phyloP scores from a whole-genome alignment of 2,797 vertebrate genomes.

The Pipistrellus nathusii region DNA sequence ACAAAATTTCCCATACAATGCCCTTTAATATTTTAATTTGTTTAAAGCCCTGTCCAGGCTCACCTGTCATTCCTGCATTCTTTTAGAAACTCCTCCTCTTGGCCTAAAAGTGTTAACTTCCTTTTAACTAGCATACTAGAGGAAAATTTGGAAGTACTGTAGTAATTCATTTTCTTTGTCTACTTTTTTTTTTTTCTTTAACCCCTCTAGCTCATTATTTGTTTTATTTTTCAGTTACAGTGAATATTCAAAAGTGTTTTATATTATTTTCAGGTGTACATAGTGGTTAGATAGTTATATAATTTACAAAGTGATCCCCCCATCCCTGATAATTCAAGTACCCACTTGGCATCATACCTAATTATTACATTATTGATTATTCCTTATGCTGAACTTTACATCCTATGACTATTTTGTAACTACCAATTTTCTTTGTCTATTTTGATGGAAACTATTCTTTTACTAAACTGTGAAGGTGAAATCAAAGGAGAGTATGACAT shows the following conservation, averaged over 20 bases:
- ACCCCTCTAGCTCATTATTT: not conserved
- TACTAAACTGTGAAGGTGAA: not conserved
- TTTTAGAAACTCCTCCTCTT: not conserved
- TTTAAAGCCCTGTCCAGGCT: not conserved
- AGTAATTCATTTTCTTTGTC: not conserved
- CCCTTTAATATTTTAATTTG: not conserved
- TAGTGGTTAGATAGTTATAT: not conserved
- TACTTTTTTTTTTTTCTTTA: not conserved
- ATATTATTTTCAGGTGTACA: not conserved
- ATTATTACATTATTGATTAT: not conserved
- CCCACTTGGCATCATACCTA: not conserved
- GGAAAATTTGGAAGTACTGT: accelerated
- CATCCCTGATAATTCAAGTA: not conserved
- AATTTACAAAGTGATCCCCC: not conserved
- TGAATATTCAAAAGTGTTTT: not conserved
- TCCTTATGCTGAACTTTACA: not conserved
- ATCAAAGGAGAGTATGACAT: not conserved
- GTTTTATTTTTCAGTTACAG: not conserved
- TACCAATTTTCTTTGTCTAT: not conserved
- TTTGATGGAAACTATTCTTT: not conserved
- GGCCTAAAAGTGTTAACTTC: not conserved
- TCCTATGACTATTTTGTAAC: not conserved
- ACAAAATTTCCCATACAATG: not conserved
- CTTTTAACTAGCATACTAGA: not conserved
- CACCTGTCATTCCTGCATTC: not conserved